phyloP scores from a whole-genome alignment of 1,140 invertebrate genomes.

The Brachionus paranguensis region DNA sequence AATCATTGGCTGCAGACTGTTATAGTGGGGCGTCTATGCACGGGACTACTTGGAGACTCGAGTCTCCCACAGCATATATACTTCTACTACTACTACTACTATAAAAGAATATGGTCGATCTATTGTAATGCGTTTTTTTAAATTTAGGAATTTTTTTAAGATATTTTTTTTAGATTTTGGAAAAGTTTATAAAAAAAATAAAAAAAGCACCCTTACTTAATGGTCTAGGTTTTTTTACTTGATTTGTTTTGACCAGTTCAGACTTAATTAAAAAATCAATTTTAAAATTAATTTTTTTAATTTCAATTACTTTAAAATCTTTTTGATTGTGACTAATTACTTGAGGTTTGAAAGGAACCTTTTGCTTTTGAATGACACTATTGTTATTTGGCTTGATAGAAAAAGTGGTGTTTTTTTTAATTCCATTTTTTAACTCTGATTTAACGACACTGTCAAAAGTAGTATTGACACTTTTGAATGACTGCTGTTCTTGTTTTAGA shows the following conservation, averaged over 20 bases:
- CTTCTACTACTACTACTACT: no score
- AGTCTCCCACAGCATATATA: no score
- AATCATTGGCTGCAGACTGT: no score
- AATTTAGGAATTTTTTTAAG: no score
- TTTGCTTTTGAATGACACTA: neutral
- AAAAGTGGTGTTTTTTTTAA: constrained; percentile 5
- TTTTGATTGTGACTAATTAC: neutral
- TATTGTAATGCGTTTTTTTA: no score
- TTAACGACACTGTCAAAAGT: neutral
- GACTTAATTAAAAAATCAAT: neutral
- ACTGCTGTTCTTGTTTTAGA: neutral
- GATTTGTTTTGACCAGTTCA: neutral
- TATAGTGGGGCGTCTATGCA: no score
- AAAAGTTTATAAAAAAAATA: no score
- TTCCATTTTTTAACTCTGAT: neutral
- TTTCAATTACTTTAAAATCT: neutral
- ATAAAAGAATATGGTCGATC: no score
- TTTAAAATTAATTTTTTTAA: neutral
- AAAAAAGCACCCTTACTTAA: neutral
- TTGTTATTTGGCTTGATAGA: neutral
- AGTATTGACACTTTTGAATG: neutral
- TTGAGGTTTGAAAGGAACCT: neutral
- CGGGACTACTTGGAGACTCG: no score
- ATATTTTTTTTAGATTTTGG: no score
- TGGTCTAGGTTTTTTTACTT: neutral